Evolutionary conservation across 1,140 invertebrate genomes (phyloP).

Genomic region (Sinonovacula constricta): DNA sequence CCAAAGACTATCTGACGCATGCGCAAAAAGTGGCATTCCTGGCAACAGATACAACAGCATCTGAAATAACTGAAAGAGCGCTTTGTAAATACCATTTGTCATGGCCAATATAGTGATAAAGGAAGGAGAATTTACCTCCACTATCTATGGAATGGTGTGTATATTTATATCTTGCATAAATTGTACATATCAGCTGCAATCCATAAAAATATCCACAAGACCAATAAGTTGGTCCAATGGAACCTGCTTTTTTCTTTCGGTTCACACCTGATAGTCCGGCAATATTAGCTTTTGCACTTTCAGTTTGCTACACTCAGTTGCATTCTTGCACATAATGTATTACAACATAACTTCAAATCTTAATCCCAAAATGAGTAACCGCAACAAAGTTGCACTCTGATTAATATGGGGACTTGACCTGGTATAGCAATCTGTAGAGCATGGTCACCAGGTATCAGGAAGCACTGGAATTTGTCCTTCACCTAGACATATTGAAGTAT

Average conservation of each 20-base stretch:
- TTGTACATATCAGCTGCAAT: background rate
- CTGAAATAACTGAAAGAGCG: background rate
- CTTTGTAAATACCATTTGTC: background rate
- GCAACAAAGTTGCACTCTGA: too few species aligned
- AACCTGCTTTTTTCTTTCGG: background rate
- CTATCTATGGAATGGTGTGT: slow-evolving; percentile 76
- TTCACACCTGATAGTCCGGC: background rate
- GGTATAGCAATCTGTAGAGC: too few species aligned
- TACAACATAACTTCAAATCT: too few species aligned
- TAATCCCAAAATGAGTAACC: too few species aligned
- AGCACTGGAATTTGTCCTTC: too few species aligned
- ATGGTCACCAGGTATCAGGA: too few species aligned
- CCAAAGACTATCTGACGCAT: too few species aligned
- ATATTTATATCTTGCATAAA: background rate
- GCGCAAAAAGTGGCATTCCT: slow-evolving; percentile 37
- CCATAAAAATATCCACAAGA: background rate
- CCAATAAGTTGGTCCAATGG: background rate
- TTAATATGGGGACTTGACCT: too few species aligned
- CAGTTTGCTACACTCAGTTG: background rate
- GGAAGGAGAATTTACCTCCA: slow-evolving; percentile 78
- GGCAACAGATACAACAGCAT: background rate
- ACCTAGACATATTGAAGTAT: too few species aligned
- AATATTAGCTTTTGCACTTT: background rate
- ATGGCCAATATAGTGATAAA: slow-evolving; percentile 77
- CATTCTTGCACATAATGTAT: background rate